Percentiles rank a stretch among this genome's conserved stretches.
Conservation (phyloP, 1,140 invertebrate genomes). For the Heterodera schachtii region DNA sequence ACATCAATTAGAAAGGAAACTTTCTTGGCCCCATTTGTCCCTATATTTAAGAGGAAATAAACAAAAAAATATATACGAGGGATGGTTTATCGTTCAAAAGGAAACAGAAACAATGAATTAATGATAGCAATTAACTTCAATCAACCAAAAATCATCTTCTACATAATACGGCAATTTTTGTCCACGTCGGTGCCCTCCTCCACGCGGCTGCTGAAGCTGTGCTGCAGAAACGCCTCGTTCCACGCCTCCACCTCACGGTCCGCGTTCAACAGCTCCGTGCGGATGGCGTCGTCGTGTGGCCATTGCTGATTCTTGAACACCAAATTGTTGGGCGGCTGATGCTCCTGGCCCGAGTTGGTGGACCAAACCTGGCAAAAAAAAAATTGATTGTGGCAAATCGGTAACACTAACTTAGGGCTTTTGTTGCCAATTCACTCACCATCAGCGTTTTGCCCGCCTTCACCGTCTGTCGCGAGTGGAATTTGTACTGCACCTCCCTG, state of each 20-base stretch:
- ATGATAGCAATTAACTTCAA: too few species aligned
- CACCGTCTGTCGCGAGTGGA: constrained; percentile 46
- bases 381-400: neutral
- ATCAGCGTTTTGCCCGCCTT: constrained; percentile 51
- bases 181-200: constrained; percentile 36
- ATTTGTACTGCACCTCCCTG: constrained; percentile 60
- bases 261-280: constrained; percentile 46
- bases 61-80: too few species aligned
- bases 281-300: constrained; percentile 46
- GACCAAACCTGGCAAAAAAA: constrained; percentile 46
- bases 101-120: too few species aligned
- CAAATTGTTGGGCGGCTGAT: constrained; percentile 44
- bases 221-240: constrained; percentile 32
- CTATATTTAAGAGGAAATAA: too few species aligned
- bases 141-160: too few species aligned
- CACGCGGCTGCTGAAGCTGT: constrained; percentile 28
- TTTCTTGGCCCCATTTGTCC: too few species aligned
- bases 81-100: too few species aligned
- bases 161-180: constrained; percentile 50
- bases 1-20: too few species aligned
- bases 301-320: constrained; percentile 56
- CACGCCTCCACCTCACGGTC: constrained; percentile 38
- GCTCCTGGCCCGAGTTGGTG: constrained; percentile 38
- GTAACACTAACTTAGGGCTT: neutral
- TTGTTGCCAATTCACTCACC: constrained; percentile 36